These are phyloP conservation scores for Brachionichthys hirsutus DNA, from an alignment of 2,113 vertebrate species.

Conservation along the genomic window DNA sequence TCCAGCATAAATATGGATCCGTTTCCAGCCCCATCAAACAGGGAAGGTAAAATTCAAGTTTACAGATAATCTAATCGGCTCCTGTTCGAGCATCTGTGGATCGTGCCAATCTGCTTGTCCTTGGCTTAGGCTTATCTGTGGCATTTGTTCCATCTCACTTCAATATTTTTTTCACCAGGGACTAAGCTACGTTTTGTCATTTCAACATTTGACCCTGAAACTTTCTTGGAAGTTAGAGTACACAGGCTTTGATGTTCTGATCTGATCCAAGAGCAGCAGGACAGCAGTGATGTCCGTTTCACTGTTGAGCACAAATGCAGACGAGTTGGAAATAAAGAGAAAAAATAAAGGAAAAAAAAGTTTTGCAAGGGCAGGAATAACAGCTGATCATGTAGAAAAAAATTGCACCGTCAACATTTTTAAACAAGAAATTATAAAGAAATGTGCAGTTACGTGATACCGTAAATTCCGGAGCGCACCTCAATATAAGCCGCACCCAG, in stretches of 20 bases:
- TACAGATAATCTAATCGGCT: conserved; percentile 64
- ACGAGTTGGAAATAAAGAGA: too few relatives aligned
- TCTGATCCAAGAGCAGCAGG: conserved; percentile 6
- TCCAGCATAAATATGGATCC: conserved; percentile 59
- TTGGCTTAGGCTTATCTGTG: conserved; percentile 62
- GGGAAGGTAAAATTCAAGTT: conserved; percentile 49
- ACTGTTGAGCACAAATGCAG: too few relatives aligned
- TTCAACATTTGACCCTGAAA: conserved; percentile 66
- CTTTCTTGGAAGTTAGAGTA: conserved; percentile 49
- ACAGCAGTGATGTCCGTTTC: conserved; percentile 3
- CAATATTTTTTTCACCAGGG: conserved; percentile 61
- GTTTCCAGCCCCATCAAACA: conserved; percentile 56
- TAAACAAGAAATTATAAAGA: too few relatives aligned
- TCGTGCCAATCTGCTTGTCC: conserved; percentile 62
- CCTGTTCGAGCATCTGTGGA: conserved; percentile 44
- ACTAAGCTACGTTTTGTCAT: conserved; percentile 63
- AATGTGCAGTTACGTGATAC: too few relatives aligned
- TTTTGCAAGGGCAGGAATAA: too few relatives aligned
- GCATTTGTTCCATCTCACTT: conserved; percentile 56
- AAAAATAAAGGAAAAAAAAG: too few relatives aligned
- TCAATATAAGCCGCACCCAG: too few relatives aligned
- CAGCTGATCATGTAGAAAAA: too few relatives aligned
- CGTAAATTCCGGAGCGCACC: too few relatives aligned
- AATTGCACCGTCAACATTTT: too few relatives aligned
- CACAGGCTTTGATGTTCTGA: conserved; percentile 32